Evolutionary conservation across 2,888 invertebrate genomes (phyloP).

Genomic region (Lepidochitona cinerea): DNA sequence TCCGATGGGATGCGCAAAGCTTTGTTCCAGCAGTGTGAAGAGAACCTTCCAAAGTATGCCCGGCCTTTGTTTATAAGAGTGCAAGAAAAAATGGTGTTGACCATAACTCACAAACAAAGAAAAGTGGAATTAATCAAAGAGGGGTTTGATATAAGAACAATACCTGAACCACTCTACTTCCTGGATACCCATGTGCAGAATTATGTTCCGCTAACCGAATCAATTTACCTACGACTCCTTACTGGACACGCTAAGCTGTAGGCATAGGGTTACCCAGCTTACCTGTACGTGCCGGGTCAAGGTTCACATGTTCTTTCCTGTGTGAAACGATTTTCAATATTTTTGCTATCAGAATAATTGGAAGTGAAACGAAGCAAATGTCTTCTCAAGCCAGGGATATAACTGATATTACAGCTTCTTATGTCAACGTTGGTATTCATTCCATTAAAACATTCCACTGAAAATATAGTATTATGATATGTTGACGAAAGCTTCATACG

Average conservation of each 20-base stretch:
- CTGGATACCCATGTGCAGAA: constrained; percentile 33
- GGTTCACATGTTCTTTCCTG: no score
- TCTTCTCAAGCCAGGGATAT: no score
- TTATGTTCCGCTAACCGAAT: constrained; percentile 16
- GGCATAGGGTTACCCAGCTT: no score
- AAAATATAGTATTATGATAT: no score
- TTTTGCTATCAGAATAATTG: no score
- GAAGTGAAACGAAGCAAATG: no score
- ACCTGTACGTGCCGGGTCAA: no score
- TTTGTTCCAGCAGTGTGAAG: constrained; percentile 34
- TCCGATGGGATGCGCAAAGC: constrained; percentile 7
- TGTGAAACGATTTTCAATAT: no score
- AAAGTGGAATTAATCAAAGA: constrained; percentile 49
- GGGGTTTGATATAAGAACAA: constrained; percentile 39
- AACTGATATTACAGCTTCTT: no score
- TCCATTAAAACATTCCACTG: no score
- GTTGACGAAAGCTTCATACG: no score
- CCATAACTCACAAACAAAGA: constrained; percentile 54
- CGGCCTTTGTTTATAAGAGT: constrained; percentile 52
- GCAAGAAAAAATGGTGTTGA: constrained; percentile 36
- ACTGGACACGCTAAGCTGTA: background rate
- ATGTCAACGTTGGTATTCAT: no score
- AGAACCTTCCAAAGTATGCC: constrained; percentile 51
- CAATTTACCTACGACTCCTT: background rate
- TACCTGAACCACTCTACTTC: constrained; percentile 41